These are phyloP conservation scores for Chloropsis cyanopogon DNA, from an alignment of 2,113 vertebrate genomes.

Conservation along the genomic window DNA sequence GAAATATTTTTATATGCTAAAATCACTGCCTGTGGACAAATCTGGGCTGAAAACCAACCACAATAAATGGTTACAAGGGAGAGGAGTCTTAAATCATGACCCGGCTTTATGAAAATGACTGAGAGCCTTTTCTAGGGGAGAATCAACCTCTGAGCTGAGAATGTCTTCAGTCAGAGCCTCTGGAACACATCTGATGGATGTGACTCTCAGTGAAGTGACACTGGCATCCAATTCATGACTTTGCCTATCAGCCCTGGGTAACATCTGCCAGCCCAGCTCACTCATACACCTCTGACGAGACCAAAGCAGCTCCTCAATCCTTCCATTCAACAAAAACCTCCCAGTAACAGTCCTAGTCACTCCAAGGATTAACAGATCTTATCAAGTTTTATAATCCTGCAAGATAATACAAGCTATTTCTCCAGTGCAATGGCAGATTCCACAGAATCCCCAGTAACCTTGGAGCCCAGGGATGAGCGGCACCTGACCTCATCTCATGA, in stretches of 20 bases:
- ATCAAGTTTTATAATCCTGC: background rate
- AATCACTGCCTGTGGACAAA: conserved; percentile 14
- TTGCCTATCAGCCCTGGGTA: background rate
- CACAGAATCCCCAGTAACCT: background rate
- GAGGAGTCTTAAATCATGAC: background rate
- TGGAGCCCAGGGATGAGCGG: background rate
- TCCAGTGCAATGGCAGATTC: background rate
- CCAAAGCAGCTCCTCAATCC: background rate
- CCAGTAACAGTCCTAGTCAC: background rate
- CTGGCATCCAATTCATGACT: background rate
- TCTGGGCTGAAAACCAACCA: conserved; percentile 33
- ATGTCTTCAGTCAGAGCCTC: background rate
- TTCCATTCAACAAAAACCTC: background rate
- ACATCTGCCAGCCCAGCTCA: background rate
- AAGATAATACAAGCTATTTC: background rate
- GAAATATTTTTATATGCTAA: conserved; percentile 7
- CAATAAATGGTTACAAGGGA: background rate
- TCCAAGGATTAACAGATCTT: background rate
- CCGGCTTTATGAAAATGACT: background rate
- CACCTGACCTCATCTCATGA: background rate
- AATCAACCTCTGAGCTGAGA: background rate
- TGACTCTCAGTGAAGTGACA: background rate
- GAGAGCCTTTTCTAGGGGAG: background rate
- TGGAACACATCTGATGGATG: background rate
- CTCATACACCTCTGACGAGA: background rate